These are phyloP conservation scores for Boloria selene DNA, from an alignment of 2,888 invertebrate genomes.

Conservation along the genomic window DNA sequence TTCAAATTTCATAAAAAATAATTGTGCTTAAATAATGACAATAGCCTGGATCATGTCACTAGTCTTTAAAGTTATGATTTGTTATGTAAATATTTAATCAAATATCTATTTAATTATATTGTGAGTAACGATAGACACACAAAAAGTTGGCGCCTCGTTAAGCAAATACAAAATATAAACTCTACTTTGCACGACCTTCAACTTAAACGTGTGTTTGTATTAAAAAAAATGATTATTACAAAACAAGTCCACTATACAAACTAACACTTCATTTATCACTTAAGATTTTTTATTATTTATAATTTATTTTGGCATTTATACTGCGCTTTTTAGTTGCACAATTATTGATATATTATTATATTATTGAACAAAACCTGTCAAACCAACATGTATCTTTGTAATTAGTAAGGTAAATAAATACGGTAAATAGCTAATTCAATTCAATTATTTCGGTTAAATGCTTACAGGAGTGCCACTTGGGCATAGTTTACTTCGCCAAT, in stretches of 20 bases:
- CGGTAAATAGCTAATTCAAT: too few species aligned
- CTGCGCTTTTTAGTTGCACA: background rate
- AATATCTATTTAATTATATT: background rate
- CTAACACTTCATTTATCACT: background rate
- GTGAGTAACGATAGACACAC: slow-evolving; percentile 33
- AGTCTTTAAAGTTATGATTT: too few species aligned
- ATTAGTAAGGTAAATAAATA: too few species aligned
- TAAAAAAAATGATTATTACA: background rate
- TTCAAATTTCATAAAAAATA: too few species aligned
- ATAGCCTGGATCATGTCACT: too few species aligned
- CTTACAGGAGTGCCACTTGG: too few species aligned
- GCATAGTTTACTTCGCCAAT: too few species aligned
- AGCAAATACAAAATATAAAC: slow-evolving; percentile 28
- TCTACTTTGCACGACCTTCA: slow-evolving; percentile 48
- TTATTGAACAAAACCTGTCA: too few species aligned
- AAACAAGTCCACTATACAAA: background rate
- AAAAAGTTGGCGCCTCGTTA: slow-evolving; percentile 58
- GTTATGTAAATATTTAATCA: too few species aligned
- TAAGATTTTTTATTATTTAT: background rate
- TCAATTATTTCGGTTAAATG: too few species aligned
- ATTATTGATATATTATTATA: background rate
- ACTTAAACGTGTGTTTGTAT: slow-evolving; percentile 33
- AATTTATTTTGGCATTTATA: background rate
- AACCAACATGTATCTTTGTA: too few species aligned
- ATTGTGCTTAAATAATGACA: too few species aligned